phyloP scores from a whole-genome alignment of 2,113 vertebrate species.

The Sphaerodactylus townsendi region DNA sequence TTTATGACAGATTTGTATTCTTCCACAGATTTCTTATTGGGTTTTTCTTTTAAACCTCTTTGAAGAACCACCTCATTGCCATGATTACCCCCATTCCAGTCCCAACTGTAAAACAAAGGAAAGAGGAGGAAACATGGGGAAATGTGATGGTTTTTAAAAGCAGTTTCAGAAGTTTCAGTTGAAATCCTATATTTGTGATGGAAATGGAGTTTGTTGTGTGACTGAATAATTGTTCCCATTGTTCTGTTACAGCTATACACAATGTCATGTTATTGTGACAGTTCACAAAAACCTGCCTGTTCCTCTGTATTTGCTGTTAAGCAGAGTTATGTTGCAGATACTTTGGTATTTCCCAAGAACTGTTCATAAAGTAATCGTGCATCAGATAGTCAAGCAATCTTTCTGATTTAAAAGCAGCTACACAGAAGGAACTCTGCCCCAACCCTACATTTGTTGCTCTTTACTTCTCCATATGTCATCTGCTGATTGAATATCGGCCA shows the following conservation, averaged over 20 bases:
- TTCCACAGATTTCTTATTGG: background rate
- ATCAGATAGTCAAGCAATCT: background rate
- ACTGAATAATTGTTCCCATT: background rate
- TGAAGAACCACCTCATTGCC: background rate
- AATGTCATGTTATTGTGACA: slow-evolving; percentile 13
- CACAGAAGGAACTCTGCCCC: background rate
- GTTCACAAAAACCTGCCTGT: background rate
- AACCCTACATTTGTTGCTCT: background rate
- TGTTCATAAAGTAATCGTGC: slow-evolving; percentile 11
- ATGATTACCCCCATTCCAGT: background rate
- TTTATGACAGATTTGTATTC: background rate
- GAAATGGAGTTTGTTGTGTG: background rate
- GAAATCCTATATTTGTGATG: slow-evolving; percentile 32
- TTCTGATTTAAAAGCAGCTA: background rate
- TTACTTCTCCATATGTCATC: no score
- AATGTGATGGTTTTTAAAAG: background rate
- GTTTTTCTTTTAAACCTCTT: background rate
- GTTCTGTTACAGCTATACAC: background rate
- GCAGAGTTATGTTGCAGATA: background rate
- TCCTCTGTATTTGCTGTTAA: background rate
- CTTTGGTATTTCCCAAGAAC: background rate
- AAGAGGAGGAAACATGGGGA: background rate
- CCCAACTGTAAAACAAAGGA: background rate
- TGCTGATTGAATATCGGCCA: no score
- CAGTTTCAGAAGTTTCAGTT: background rate